Evolutionary conservation across 2,888 invertebrate genomes (phyloP).

Genomic region (Axea sp.): DNA sequence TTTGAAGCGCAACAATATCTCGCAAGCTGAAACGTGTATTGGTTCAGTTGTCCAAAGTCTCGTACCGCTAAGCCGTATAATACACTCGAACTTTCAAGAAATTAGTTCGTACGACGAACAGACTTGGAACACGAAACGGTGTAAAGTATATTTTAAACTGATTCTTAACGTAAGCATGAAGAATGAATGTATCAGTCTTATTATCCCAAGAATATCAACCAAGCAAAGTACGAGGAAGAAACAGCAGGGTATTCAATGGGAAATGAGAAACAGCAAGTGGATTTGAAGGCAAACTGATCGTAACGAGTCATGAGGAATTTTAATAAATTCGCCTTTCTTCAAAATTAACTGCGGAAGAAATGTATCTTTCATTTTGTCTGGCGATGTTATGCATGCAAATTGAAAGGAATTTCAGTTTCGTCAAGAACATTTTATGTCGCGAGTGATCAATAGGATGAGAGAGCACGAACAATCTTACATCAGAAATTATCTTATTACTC

Average conservation of each 20-base stretch:
- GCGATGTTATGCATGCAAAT: conserved; percentile 1
- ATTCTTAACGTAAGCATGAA: conserved; percentile 16
- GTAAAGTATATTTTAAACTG: conserved; percentile 18
- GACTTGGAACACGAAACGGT: conserved; percentile 14
- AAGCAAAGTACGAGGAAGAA: conserved; percentile 3
- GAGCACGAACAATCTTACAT: conserved; percentile 1
- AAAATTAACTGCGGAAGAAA: conserved; percentile 2
- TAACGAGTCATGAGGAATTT: conserved; percentile 8
- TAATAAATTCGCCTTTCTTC: conserved; percentile 9
- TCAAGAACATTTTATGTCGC: too few relatives aligned
- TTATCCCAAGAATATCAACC: conserved; percentile 5
- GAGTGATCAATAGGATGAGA: too few relatives aligned
- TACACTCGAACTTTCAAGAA: conserved; percentile 40
- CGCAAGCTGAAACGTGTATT: conserved; percentile 29
- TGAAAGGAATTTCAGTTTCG: neutral
- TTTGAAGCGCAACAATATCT: conserved; percentile 30
- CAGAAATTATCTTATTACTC: too few relatives aligned
- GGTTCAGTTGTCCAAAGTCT: conserved; percentile 26
- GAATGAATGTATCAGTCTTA: conserved; percentile 14
- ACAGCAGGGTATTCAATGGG: neutral
- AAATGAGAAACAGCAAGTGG: neutral
- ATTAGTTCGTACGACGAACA: conserved; percentile 40
- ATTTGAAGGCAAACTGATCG: conserved; percentile 7
- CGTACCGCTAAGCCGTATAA: conserved; percentile 19
- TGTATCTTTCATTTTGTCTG: conserved; percentile 7